These are phyloP conservation scores for Cephalotes varians DNA, from an alignment of 2,888 invertebrate species.

Conservation along the genomic window DNA sequence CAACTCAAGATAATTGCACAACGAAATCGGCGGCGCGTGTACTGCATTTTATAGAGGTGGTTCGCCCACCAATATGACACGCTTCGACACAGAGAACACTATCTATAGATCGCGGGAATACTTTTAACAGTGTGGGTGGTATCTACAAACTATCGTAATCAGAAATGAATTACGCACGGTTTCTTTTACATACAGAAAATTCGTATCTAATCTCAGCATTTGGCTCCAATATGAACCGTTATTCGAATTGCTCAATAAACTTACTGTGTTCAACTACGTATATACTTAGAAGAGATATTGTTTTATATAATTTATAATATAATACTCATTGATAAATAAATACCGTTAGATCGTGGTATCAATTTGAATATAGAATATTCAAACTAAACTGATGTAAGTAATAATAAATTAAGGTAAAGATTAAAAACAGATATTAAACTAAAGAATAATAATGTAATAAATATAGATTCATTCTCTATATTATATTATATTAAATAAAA, in stretches of 20 bases:
- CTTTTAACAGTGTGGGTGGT: conserved; percentile 80
- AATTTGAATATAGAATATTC: not conserved
- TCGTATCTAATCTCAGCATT: conserved; percentile 4
- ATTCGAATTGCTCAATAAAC: conserved; percentile 21
- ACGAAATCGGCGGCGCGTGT: conserved; percentile 62
- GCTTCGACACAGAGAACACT: conserved; percentile 77
- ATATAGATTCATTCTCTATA: too few species aligned
- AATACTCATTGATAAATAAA: conserved; percentile 2
- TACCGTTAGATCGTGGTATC: not conserved
- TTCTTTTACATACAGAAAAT: conserved; percentile 61
- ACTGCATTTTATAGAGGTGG: conserved; percentile 80
- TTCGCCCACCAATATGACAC: conserved; percentile 81
- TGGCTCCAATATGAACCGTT: conserved; percentile 8
- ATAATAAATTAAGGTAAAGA: not conserved
- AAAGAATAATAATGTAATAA: not conserved
- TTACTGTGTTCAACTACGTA: not conserved
- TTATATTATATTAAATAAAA: not conserved
- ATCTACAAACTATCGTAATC: conserved; percentile 60
- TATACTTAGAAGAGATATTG: not conserved
- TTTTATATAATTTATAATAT: not conserved
- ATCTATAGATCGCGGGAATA: conserved; percentile 77
- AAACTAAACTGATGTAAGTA: not conserved
- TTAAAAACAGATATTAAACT: conserved; percentile 6
- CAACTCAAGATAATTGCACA: conserved; percentile 71
- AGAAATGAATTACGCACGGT: conserved; percentile 63